These are phyloP conservation scores for Diachrysia chrysitis DNA, from an alignment of 2,888 invertebrate species.

Conservation along the genomic window DNA sequence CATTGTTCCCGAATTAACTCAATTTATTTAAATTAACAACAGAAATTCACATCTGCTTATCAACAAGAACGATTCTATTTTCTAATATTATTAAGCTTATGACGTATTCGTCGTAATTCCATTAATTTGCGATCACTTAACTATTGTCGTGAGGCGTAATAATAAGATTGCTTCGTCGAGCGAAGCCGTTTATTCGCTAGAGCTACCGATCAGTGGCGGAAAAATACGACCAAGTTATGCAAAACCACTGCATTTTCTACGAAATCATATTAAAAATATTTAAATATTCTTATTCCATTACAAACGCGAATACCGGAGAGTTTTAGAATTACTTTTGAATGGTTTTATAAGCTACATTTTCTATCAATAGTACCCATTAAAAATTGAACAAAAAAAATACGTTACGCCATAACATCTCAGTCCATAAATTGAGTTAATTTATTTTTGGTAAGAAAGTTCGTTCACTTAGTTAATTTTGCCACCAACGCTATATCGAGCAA, in stretches of 20 bases:
- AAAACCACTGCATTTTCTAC: background rate
- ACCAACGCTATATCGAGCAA: background rate
- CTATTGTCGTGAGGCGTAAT: conserved; percentile 1
- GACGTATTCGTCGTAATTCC: background rate
- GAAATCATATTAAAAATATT: background rate
- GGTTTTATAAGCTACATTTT: too few relatives aligned
- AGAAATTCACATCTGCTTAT: background rate
- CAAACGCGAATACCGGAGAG: background rate
- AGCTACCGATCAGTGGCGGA: background rate
- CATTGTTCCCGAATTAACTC: background rate
- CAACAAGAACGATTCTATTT: background rate
- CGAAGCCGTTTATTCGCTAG: background rate
- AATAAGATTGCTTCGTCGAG: background rate
- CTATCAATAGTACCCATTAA: too few relatives aligned
- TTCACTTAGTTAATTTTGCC: background rate
- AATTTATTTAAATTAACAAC: background rate
- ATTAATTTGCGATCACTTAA: conserved; percentile 6
- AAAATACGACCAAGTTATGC: background rate
- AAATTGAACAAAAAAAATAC: too few relatives aligned
- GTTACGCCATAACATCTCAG: too few relatives aligned
- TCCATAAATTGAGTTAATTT: too few relatives aligned
- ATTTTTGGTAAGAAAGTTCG: too few relatives aligned
- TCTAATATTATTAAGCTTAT: background rate
- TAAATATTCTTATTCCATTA: background rate
- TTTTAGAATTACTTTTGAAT: too few relatives aligned